Percentiles rank a stretch among this genome's conserved stretches.
Evolutionary conservation across 2,113 vertebrate species (phyloP).

Genomic region (Xyrauchen texanus): DNA sequence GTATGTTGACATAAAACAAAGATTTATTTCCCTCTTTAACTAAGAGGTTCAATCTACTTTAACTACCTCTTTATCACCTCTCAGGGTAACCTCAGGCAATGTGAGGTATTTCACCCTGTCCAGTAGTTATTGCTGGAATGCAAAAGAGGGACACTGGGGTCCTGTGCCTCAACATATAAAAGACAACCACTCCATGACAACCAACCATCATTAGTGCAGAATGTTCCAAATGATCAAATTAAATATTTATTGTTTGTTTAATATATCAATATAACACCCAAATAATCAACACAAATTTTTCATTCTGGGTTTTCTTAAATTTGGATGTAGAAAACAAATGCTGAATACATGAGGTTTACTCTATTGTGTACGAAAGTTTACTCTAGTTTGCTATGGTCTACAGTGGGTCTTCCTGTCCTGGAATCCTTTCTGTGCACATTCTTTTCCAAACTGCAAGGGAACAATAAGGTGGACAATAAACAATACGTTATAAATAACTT

Average conservation of each 20-base stretch:
- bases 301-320: no score
- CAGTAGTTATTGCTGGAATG: constrained; percentile 46
- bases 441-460: constrained; percentile 49
- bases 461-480: constrained; percentile 69
- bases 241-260: no score
- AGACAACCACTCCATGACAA: neutral
- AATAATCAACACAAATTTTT: neutral
- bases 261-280: no score
- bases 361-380: neutral
- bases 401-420: neutral
- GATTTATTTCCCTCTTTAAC: constrained; percentile 1
- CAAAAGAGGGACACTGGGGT: neutral
- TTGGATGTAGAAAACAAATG: neutral
- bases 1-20: no score
- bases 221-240: no score
- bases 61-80: neutral
- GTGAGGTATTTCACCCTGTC: constrained; percentile 36
- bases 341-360: neutral
- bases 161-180: constrained; percentile 24
- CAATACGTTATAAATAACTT: constrained; percentile 76
- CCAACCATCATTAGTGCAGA: neutral
- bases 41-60: neutral
- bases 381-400: neutral
- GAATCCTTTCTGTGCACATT: constrained; percentile 46
- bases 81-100: neutral